phyloP scores from a whole-genome alignment of 2,888 invertebrate genomes.

The Eupithecia insigniata region DNA sequence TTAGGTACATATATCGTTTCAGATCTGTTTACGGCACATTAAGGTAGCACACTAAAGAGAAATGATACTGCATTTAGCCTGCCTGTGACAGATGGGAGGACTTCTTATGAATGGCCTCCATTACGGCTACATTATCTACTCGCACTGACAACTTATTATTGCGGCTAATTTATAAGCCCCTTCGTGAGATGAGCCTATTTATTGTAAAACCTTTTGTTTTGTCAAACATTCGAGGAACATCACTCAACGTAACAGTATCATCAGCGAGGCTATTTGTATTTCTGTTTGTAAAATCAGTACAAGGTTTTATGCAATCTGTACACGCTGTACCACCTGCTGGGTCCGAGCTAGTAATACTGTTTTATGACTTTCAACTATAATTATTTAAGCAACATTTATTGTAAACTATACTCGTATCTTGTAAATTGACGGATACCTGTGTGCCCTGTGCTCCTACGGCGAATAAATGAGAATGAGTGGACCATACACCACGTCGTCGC shows the following conservation, averaged over 20 bases:
- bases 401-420: no score
- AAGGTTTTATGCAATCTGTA: not conserved
- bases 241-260: not conserved
- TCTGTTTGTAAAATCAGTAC: not conserved
- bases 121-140: constrained; percentile 40
- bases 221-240: not conserved
- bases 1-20: not conserved
- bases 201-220: constrained; percentile 17
- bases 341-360: no score
- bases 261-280: not conserved
- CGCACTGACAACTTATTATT: constrained; percentile 45
- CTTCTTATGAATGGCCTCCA: constrained; percentile 41
- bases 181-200: constrained; percentile 20
- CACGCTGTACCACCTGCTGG: no score
- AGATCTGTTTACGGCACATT: not conserved
- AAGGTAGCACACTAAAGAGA: not conserved
- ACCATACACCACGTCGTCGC: no score
- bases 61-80: not conserved
- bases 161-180: constrained; percentile 38
- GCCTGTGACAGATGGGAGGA: constrained; percentile 28
- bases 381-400: no score
- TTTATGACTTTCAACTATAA: no score
- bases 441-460: no score
- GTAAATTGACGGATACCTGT: no score
- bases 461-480: no score